Conservation (phyloP, 2,888 invertebrate genomes). For the Mythimna loreyi region DNA sequence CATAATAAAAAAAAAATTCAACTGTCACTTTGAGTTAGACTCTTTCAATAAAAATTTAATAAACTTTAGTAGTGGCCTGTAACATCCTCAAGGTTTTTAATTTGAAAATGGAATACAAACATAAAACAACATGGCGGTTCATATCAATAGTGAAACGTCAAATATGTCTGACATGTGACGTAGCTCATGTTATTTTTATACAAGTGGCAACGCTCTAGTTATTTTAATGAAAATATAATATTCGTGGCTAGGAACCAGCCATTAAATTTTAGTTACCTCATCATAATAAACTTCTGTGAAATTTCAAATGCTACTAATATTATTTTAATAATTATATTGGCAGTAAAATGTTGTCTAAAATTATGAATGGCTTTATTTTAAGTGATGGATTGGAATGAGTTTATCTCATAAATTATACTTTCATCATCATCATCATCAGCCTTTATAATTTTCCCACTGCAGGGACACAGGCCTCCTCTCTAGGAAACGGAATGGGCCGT, state of each 20-base stretch:
- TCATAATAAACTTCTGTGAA: constrained; percentile 6
- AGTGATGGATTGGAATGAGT: background rate
- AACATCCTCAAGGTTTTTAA: background rate
- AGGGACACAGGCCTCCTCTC: too few species aligned
- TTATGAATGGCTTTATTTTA: background rate
- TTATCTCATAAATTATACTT: background rate
- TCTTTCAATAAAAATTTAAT: background rate
- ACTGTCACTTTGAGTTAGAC: background rate
- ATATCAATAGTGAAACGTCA: constrained; percentile 45
- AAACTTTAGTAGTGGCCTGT: background rate
- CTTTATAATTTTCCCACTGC: too few species aligned
- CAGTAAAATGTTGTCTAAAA: background rate
- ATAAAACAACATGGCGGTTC: constrained; percentile 31
- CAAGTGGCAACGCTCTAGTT: constrained; percentile 49
- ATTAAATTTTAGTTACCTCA: constrained; percentile 47
- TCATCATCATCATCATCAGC: too few species aligned
- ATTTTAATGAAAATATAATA: constrained; percentile 46
- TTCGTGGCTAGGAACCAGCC: constrained; percentile 14
- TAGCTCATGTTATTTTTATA: constrained; percentile 43
- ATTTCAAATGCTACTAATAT: constrained; percentile 11
- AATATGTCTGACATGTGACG: constrained; percentile 45
- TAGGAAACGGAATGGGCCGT: too few species aligned
- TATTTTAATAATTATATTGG: constrained; percentile 5
- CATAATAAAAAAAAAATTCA: too few species aligned
- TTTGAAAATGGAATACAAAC: constrained; percentile 23